These are phyloP conservation scores for Sitta carolinensis DNA, from an alignment of 2,797 vertebrate genomes.

Conservation along the genomic window DNA sequence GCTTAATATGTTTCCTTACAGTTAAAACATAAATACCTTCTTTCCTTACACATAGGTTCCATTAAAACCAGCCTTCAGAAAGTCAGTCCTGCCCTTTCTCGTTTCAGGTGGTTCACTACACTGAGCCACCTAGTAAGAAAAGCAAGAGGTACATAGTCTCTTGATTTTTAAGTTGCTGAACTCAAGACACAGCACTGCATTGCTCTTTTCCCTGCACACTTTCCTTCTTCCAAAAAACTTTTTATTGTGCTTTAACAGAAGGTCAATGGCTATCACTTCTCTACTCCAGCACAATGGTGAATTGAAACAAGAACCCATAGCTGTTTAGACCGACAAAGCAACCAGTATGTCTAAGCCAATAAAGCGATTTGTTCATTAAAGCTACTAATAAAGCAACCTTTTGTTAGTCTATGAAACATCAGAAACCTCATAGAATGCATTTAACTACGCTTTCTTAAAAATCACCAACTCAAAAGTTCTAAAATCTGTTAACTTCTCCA, in stretches of 20 bases:
- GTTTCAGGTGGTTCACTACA: neutral
- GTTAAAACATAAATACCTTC: slow-evolving; percentile 1
- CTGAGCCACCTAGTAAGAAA: neutral
- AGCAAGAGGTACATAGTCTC: neutral
- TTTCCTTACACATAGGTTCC: slow-evolving; percentile 1
- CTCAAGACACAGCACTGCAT: slow-evolving; percentile 48
- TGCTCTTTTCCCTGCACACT: slow-evolving; percentile 45
- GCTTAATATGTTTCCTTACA: neutral
- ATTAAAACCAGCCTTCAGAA: slow-evolving; percentile 5
- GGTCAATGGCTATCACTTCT: slow-evolving; percentile 82
- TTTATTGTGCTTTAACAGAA: slow-evolving; percentile 81
- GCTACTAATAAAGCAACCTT: slow-evolving; percentile 83
- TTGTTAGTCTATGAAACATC: slow-evolving; percentile 81
- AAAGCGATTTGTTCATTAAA: slow-evolving; percentile 82
- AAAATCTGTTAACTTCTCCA: slow-evolving; percentile 57
- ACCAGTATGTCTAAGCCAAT: slow-evolving; percentile 83
- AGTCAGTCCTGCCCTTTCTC: neutral
- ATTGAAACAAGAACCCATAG: slow-evolving; percentile 83
- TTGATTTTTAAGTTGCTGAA: slow-evolving; percentile 19
- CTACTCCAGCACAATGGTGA: slow-evolving; percentile 79
- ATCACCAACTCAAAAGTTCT: slow-evolving; percentile 63
- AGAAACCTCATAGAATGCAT: slow-evolving; percentile 74
- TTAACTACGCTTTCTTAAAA: slow-evolving; percentile 70
- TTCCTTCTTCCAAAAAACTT: slow-evolving; percentile 76
- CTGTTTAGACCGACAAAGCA: slow-evolving; percentile 80